Evolutionary conservation across 2,888 invertebrate genomes (phyloP), one percentile per base, ranked within the genome.

Genomic region (Microctonus aethiopoides): DNA sequence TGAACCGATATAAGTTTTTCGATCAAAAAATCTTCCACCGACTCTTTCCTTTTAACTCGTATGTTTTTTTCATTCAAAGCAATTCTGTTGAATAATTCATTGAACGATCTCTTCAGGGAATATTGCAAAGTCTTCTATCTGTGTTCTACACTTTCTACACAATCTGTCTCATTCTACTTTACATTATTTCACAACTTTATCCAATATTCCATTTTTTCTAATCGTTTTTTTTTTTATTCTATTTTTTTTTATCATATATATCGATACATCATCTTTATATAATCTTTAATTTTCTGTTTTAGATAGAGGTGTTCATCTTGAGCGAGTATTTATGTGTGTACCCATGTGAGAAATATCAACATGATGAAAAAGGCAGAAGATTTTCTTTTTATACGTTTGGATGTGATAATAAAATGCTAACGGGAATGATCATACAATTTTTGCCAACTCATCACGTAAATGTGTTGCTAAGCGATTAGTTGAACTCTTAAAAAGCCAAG

Each of bases 71-170:
- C 36, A 65, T 65, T 57, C 65, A 65, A 56, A 65, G n/a, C 26
- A 26, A 65, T 22, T 56, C 20, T 16, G 24, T 36, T 65, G 65
- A 65, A 65, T 65, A 56, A 65, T 65, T 65, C 65, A 65, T 64
- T 13, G 11, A 52, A 51, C 20, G 41, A n/a, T 24, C 39, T 24
- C 54, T 39, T n/a, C 39, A 61, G 61, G 34, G 34, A 20, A 62
- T 41, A 51, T 24, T 51, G 46, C 56, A 10, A 46, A 54, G 52
- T 64, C 39, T 22, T 22, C 26, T 34, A n/a, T 11, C 54, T 22
- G 13, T 51, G 41, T 16, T n/a, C 2, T 20, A 52, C 10, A 26
- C n/a, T 4, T 11, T 24, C 13, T 22, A 10, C 26, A 59, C 24
- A 26, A 32, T 13, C 26, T 22, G 24, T 39, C 41, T 41, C 24